These are phyloP conservation scores for Charaxes varanes DNA, from an alignment of 1,140 invertebrate species.

Conservation along the genomic window DNA sequence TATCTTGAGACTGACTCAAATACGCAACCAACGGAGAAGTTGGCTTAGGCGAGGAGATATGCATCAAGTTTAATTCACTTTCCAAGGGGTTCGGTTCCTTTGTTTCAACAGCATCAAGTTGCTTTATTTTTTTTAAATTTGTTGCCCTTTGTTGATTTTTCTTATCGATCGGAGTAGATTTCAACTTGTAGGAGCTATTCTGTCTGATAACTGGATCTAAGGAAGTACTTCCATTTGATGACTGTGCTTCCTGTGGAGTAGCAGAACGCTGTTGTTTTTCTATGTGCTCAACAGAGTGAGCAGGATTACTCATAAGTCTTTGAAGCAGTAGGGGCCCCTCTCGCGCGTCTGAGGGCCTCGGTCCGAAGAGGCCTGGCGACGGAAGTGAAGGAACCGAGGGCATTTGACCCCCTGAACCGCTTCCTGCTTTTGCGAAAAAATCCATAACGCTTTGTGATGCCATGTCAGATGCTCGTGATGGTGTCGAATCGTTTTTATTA, in stretches of 20 bases:
- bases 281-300: constrained; percentile 89
- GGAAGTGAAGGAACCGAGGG: constrained; percentile 72
- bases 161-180: constrained; percentile 64
- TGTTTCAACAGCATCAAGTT: constrained; percentile 41
- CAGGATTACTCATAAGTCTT: constrained; percentile 85
- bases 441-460: constrained; percentile 88
- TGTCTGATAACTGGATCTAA: constrained; percentile 45
- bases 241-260: constrained; percentile 76
- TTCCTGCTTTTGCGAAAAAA: constrained; percentile 88
- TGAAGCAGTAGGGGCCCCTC: constrained; percentile 78
- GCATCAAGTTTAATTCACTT: constrained; percentile 73
- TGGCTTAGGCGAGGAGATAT: constrained; percentile 67
- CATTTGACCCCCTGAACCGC: constrained; percentile 73
- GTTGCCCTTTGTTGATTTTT: constrained; percentile 47
- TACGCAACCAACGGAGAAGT: constrained; percentile 69
- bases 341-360: constrained; percentile 56
- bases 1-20: constrained; percentile 62
- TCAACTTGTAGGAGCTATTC: constrained; percentile 60
- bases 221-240: constrained; percentile 51
- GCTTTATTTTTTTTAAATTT: constrained; percentile 41
- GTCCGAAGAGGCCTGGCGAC: constrained; percentile 66
- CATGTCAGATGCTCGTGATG: constrained; percentile 62
- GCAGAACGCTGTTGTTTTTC: constrained; percentile 88
- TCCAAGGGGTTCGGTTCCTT: constrained; percentile 67
- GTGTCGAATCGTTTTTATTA: constrained; percentile 43